Base-by-base conservation (phyloP, 2,797 vertebrate genomes). In the Antrozous pallidus region DNA sequence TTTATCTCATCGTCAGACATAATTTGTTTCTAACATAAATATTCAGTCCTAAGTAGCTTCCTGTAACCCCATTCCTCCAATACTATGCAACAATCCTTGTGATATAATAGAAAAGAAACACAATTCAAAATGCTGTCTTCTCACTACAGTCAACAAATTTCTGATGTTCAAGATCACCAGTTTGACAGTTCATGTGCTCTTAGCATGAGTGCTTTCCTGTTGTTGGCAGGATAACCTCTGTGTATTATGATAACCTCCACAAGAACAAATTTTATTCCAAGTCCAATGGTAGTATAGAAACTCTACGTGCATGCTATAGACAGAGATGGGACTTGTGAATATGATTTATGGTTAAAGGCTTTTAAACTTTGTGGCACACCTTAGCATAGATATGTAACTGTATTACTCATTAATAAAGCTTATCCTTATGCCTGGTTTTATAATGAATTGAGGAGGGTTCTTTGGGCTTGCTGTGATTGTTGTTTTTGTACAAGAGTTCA, bases 251-350 rank as follows among this genome's bases (percentile, higher is more conserved):
- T 83, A 92, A 81, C 63, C 74, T 94, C 58, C 80, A 90, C 40
- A 96, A 89, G 47, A 94, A 93, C 31, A 82, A 88, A 90, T 96
- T 90, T 82, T 51, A 85, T 97, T 97, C 86, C 94, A 95, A 92
- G 42, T 45, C 45, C 61, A 51, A 13, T 24, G 45, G 1, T 0
- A 69, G 54, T 54, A 18, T 36, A 3, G 18, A 3, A 13, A 75
- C 20, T 93, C 78, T 51, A 84, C 18, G 11, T 9, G 6, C n/a
- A 70, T 86, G 73, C 40, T 74, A 94, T 74, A 94, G 16, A 73
- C 0, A 78, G 18, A 93, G 45, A 94, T 87, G 90, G 69, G 88
- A 85, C 70, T 95, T 75, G 1, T 74, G 63, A 91, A 40, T 28
- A 13, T 92, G 63, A 74, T 42, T 79, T 10, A 42, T 40, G 11